Evolutionary conservation across 2,888 invertebrate species (phyloP).

Genomic region (Noctua janthina): DNA sequence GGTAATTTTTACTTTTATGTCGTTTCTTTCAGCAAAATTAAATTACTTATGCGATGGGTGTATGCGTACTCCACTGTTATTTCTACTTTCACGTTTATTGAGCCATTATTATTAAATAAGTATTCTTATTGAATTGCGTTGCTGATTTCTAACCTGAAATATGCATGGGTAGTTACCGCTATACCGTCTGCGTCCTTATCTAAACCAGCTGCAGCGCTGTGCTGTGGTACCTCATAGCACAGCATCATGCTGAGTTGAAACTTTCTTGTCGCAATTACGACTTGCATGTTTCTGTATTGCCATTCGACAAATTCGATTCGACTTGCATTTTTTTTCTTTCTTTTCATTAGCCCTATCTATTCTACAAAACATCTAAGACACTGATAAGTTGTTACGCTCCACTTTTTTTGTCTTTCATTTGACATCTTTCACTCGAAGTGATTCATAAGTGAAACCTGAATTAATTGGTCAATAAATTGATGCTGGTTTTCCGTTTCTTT

Average conservation of each 20-base stretch:
- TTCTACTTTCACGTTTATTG: slow-evolving; percentile 45
- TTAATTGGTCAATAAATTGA: neutral
- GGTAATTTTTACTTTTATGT: slow-evolving; percentile 82
- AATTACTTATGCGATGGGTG: slow-evolving; percentile 74
- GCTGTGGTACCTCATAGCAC: neutral
- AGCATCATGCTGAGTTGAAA: neutral
- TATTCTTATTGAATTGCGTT: slow-evolving; percentile 7
- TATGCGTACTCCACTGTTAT: slow-evolving; percentile 27
- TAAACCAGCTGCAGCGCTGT: neutral
- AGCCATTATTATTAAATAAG: slow-evolving; percentile 42
- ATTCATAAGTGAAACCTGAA: neutral
- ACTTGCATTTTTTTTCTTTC: neutral
- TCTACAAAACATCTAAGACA: neutral
- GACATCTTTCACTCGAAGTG: neutral
- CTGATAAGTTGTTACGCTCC: neutral
- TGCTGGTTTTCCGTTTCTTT: neutral
- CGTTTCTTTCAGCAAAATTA: slow-evolving; percentile 82
- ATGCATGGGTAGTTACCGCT: neutral
- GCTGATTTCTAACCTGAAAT: neutral
- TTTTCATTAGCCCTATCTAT: neutral
- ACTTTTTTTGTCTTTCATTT: neutral
- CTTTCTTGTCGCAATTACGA: neutral
- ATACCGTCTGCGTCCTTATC: neutral
- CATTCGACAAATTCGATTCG: neutral
- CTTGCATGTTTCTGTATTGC: neutral